Evolutionary conservation across 2,113 vertebrate genomes (phyloP).

Genomic region (Mus pahari): DNA sequence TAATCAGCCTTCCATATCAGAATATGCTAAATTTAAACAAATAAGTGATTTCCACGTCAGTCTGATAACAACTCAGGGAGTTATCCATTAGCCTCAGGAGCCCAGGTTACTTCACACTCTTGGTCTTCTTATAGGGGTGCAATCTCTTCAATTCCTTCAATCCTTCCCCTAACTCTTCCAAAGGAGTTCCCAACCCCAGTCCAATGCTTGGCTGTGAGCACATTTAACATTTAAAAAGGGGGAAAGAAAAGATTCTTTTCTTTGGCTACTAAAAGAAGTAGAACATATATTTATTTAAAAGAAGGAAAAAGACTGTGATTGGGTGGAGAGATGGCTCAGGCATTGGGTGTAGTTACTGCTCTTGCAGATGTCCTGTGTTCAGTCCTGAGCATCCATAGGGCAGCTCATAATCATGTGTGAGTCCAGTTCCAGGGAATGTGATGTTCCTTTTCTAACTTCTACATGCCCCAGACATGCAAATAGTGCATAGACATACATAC

Average conservation of each 20-base stretch:
- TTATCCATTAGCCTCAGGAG: background rate
- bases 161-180: no score
- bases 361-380: background rate
- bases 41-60: background rate
- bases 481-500: background rate
- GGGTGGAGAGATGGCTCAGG: background rate
- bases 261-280: background rate
- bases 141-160: no score
- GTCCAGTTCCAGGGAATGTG: background rate
- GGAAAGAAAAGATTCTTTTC: background rate
- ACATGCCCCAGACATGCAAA: no score
- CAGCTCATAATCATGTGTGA: background rate
- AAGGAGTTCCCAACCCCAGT: no score
- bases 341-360: background rate
- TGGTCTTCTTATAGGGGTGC: no score
- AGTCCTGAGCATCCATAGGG: background rate
- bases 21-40: background rate
- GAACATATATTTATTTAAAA: background rate
- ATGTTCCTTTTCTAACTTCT: background rate
- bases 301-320: background rate
- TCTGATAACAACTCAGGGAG: background rate
- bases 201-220: background rate
- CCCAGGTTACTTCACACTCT: no score
- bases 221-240: background rate
- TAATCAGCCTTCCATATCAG: background rate